Evolutionary conservation across 2,888 invertebrate genomes (phyloP), one percentile per base, ranked within the genome.

Genomic region (Agrilus biguttatus): DNA sequence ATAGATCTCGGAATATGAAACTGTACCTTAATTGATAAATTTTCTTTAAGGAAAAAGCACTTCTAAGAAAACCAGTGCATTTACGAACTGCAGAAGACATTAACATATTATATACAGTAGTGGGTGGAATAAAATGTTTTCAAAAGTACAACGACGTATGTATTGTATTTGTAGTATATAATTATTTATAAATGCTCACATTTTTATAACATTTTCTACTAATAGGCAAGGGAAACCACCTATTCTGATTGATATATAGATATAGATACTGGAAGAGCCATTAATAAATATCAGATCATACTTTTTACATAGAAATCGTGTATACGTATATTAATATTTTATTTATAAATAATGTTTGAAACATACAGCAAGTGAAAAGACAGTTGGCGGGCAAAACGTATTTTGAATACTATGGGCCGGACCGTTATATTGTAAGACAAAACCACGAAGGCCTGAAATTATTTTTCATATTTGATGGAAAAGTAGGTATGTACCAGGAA

Each of bases 381-480:
- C 70, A 74, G 39, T 57, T 84, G 36, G 76, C 79, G 0, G 72
- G 71, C 1, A 72, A 73, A 1, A 72, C 76, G 0, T 72, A 74
- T 52, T 82, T 78, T 62, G 72, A 71, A 50, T 78, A 75, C 52
- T 73, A 74, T 45, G 65, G 69, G 1, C 70, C 76, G 0, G 74
- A 71, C 1, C 70, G 79, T 2, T 63, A 67, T 0, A 71, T 84
- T 37, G 75, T 81, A 0, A 72, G 73, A 10, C 75, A 82, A 55
- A 72, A 73, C 10, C 75, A 77, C 43, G 62, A 64, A 3, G 74
- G 82, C 0, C 63, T 68, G 43, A 74, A 75, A 1, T 56, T 82
- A 38, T 82, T 79, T 58, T 82, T 78, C 58, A 70, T 84, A 38
- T 62, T 80, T 5, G 67, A 68, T 1, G 84, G 84, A 3, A 71